Conservation (phyloP, 2,888 invertebrate genomes). For the Zygogramma bicolorata region DNA sequence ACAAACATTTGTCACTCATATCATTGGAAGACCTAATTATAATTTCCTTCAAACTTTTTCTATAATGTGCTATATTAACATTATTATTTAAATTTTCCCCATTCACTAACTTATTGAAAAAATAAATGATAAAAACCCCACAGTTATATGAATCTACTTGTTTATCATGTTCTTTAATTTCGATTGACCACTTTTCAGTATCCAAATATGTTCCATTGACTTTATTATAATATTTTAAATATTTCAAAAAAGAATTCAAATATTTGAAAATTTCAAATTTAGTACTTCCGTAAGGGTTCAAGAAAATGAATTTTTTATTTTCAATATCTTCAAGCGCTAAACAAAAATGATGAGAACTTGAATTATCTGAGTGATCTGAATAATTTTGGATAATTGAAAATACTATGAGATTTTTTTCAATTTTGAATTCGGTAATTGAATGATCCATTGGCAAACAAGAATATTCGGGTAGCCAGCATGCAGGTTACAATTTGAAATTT, state of each 20-base stretch:
- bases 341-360: constrained; percentile 8
- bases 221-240: neutral
- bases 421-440: too few species aligned
- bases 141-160: too few species aligned
- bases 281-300: constrained; percentile 12
- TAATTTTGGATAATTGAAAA: constrained; percentile 18
- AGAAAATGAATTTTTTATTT: neutral
- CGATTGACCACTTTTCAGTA: neutral
- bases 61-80: too few species aligned
- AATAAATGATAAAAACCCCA: too few species aligned
- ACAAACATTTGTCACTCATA: too few species aligned
- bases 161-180: constrained; percentile 8
- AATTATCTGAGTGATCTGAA: neutral
- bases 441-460: too few species aligned
- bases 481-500: neutral
- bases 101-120: too few species aligned
- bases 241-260: neutral
- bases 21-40: too few species aligned
- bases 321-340: constrained; percentile 5
- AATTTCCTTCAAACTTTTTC: too few species aligned
- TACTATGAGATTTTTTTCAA: neutral
- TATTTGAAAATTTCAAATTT: neutral
- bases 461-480: too few species aligned
- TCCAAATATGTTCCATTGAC: neutral
- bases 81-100: too few species aligned